phyloP scores from a whole-genome alignment of 1,140 invertebrate species.

The Chelonus insularis region DNA sequence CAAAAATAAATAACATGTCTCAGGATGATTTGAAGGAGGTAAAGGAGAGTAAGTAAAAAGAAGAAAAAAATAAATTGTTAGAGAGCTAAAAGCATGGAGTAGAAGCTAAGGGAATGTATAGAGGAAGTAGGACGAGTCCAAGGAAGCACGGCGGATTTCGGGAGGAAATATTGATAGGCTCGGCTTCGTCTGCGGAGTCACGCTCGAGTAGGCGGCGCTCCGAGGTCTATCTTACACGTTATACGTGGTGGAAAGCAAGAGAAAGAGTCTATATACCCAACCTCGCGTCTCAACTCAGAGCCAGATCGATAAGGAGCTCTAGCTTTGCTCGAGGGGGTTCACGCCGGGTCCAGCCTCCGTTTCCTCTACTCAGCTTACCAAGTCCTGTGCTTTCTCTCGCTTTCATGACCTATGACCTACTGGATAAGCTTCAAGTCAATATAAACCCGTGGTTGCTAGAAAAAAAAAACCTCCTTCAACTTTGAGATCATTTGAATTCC shows the following conservation, averaged over 20 bases:
- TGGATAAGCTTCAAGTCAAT: slow-evolving; percentile 5
- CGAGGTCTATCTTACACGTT: slow-evolving; percentile 47
- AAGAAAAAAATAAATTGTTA: background rate
- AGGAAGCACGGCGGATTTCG: slow-evolving; percentile 43
- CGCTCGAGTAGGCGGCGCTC: slow-evolving; percentile 56
- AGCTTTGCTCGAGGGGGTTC: slow-evolving; percentile 50
- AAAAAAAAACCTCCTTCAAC: no score
- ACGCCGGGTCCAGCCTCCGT: slow-evolving; percentile 50
- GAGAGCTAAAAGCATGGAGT: background rate
- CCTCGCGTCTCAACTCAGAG: slow-evolving; percentile 42
- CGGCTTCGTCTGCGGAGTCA: slow-evolving; percentile 57
- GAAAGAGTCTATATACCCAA: slow-evolving; percentile 21
- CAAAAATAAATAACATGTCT: slow-evolving; percentile 1
- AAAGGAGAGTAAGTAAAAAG: background rate
- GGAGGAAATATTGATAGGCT: slow-evolving; percentile 60
- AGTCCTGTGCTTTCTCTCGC: slow-evolving; percentile 17
- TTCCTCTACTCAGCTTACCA: slow-evolving; percentile 29
- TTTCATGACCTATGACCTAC: slow-evolving; percentile 3
- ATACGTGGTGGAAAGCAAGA: slow-evolving; percentile 15
- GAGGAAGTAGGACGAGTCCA: slow-evolving; percentile 20
- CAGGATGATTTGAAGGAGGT: background rate
- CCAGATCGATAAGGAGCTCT: slow-evolving; percentile 57
- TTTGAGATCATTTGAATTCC: no score
- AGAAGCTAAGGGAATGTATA: slow-evolving; percentile 19
- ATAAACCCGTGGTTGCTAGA: no score